Percentiles rank a stretch among this genome's conserved stretches.
Conservation (phyloP, 2,888 invertebrate genomes). For the Aelia acuminata region DNA sequence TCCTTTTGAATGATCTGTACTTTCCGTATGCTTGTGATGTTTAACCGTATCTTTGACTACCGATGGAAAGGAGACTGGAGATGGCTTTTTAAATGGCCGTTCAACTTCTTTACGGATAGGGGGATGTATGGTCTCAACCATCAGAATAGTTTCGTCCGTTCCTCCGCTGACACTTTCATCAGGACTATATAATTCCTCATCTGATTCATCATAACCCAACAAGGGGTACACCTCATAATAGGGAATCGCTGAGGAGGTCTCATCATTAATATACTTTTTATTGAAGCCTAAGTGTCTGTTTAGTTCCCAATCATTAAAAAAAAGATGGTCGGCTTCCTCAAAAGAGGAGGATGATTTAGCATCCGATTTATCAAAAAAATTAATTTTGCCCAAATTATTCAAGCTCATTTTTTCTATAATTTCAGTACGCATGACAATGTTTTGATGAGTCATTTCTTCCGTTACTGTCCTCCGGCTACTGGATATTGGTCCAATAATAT, state of each 20-base stretch:
- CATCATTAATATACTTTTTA: not conserved
- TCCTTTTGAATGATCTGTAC: not conserved
- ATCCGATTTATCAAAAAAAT: not conserved
- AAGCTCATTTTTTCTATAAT: not conserved
- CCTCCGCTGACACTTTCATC: not conserved
- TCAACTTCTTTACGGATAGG: not conserved
- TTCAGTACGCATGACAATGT: not conserved
- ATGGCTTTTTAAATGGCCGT: not conserved
- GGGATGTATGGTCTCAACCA: not conserved
- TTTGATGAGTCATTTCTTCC: not conserved
- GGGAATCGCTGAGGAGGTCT: not conserved
- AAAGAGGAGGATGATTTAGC: not conserved
- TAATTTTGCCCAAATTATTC: not conserved
- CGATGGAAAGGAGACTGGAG: not conserved
- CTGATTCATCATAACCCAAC: not conserved
- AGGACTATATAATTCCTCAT: not conserved
- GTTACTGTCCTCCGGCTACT: not conserved
- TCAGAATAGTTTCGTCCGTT: not conserved
- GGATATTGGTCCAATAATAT: no score
- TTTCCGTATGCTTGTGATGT: not conserved
- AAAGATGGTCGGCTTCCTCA: not conserved
- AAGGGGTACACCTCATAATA: not conserved
- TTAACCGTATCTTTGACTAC: not conserved
- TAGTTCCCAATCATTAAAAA: not conserved
- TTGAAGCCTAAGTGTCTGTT: not conserved